These are phyloP conservation scores for Thamnophis elegans DNA, from an alignment of 2,797 vertebrate species.

Conservation along the genomic window DNA sequence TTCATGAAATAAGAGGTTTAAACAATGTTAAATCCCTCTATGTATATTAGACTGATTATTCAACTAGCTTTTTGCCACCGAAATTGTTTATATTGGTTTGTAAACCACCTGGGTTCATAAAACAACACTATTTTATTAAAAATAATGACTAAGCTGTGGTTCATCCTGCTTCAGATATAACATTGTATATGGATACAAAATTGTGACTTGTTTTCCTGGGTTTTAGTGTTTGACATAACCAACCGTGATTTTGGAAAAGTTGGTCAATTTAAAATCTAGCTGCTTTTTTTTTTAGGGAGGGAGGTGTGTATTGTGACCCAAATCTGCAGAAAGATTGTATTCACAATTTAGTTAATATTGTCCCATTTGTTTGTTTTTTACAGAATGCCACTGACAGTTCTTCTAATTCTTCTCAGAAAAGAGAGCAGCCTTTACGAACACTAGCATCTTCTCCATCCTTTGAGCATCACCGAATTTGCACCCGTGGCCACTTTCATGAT, in stretches of 20 bases:
- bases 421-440: constrained; percentile 84
- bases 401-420: constrained; percentile 95
- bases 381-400: constrained; percentile 97
- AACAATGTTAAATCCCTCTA: background rate
- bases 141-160: background rate
- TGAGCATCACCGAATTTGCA: constrained; percentile 86
- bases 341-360: background rate
- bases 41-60: background rate
- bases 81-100: background rate
- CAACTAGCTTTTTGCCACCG: background rate
- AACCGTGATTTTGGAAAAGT: background rate
- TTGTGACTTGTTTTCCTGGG: background rate
- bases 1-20: background rate
- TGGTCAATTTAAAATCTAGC: background rate
- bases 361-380: constrained; percentile 29
- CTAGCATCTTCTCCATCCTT: constrained; percentile 87
- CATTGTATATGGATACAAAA: background rate
- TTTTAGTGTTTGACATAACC: background rate
- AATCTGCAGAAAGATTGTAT: background rate
- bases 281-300: too few relatives aligned
- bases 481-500: constrained; percentile 85
- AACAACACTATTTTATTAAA: background rate
- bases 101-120: background rate
- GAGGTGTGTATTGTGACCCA: too few relatives aligned
- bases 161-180: background rate